Conservation (phyloP, 2,888 invertebrate species). For the Cerceris ruficornis region DNA sequence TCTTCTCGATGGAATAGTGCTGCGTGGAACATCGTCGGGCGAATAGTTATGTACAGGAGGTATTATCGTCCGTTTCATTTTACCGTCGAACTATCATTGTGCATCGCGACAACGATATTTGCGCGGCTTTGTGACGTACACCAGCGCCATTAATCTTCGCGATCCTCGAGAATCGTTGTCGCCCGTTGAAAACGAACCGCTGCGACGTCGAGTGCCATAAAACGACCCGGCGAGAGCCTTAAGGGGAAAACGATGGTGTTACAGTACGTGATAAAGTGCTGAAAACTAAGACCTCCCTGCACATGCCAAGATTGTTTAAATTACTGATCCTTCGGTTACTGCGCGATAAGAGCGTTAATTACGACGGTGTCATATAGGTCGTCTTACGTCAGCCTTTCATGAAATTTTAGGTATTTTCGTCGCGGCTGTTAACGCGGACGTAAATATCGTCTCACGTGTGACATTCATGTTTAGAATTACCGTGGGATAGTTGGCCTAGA, state of each 20-base stretch:
- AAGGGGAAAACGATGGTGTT: conserved; percentile 35
- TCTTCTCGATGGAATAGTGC: not conserved
- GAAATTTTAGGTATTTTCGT: not conserved
- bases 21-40: conserved; percentile 25
- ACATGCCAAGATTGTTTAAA: conserved; percentile 38
- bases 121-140: conserved; percentile 48
- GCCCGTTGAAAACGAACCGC: conserved; percentile 48
- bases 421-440: no score
- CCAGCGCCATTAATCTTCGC: conserved; percentile 58
- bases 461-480: no score
- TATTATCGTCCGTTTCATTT: conserved; percentile 60
- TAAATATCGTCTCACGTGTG: no score
- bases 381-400: not conserved
- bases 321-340: conserved; percentile 47
- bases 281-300: conserved; percentile 25
- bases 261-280: conserved; percentile 44
- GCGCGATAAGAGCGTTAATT: conserved; percentile 48
- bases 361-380: conserved; percentile 8
- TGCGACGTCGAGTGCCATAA: conserved; percentile 45
- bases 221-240: conserved; percentile 18
- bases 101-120: conserved; percentile 57
- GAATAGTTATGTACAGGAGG: conserved; percentile 46
- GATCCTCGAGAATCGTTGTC: conserved; percentile 41
- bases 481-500: no score
- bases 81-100: conserved; percentile 40